These are phyloP conservation scores for Eumerus sabulonum DNA, from an alignment of 2,888 invertebrate genomes.

Conservation along the genomic window DNA sequence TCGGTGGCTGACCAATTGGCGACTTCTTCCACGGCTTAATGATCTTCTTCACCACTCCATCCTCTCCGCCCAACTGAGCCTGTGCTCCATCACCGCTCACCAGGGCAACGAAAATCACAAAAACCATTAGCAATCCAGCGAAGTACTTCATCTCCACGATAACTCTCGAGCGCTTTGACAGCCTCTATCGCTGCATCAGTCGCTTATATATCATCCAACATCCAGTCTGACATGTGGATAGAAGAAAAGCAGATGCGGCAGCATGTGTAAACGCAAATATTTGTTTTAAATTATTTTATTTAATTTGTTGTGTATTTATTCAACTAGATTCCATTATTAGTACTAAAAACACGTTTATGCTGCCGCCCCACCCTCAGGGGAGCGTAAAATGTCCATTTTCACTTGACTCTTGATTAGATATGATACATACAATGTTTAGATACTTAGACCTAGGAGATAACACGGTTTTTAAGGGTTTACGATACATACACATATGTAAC, in stretches of 20 bases:
- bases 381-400: conserved; percentile 11
- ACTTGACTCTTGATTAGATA: conserved; percentile 42
- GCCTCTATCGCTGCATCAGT: too few species aligned
- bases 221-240: too few species aligned
- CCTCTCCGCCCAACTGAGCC: too few species aligned
- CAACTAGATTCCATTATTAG: conserved; percentile 44
- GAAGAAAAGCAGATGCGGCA: conserved; percentile 1
- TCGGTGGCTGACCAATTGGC: too few species aligned
- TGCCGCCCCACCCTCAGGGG: not conserved
- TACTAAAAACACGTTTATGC: conserved; percentile 46
- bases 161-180: too few species aligned
- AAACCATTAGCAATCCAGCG: too few species aligned
- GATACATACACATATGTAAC: conserved; percentile 6
- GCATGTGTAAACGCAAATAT: conserved; percentile 1
- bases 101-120: too few species aligned
- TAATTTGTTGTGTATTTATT: conserved; percentile 30
- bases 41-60: too few species aligned
- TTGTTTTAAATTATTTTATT: conserved; percentile 13
- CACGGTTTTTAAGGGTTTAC: conserved; percentile 8
- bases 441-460: conserved; percentile 37
- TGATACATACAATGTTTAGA: conserved; percentile 49
- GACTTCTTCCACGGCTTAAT: too few species aligned
- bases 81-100: too few species aligned
- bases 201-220: too few species aligned
- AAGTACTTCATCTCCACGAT: too few species aligned